A percentile compares a stretch with the other conserved stretches of the same genome.
Evolutionary conservation across 1,140 invertebrate species (phyloP).

Genomic region (Batillaria attramentaria): DNA sequence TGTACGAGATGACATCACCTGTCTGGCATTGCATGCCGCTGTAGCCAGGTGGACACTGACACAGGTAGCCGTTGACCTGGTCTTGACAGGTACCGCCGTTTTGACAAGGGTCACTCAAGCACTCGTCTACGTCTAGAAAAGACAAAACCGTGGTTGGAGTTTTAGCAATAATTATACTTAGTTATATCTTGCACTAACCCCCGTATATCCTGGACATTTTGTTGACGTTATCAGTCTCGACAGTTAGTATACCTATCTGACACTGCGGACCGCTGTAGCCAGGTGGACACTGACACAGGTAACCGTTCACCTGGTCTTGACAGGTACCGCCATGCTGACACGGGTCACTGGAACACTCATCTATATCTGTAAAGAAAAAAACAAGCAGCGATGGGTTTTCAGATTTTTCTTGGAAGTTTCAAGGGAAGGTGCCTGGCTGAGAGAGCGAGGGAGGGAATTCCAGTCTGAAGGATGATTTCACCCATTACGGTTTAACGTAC

Average conservation of each 20-base stretch:
- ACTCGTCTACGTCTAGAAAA: conserved; percentile 47
- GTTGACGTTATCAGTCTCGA: too few relatives aligned
- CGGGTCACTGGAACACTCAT: conserved; percentile 42
- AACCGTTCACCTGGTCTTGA: conserved; percentile 38
- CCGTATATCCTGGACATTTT: too few relatives aligned
- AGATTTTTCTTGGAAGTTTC: too few relatives aligned
- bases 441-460: too few relatives aligned
- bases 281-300: conserved; percentile 42
- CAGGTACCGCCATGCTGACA: conserved; percentile 43
- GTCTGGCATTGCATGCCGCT: conserved; percentile 39
- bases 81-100: conserved; percentile 22
- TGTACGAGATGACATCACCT: too few relatives aligned
- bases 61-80: conserved; percentile 38
- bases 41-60: not conserved
- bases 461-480: too few relatives aligned
- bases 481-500: too few relatives aligned
- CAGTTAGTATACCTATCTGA: conserved; percentile 36
- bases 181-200: too few relatives aligned
- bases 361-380: conserved; percentile 44
- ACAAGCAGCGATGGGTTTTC: too few relatives aligned
- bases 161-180: too few relatives aligned
- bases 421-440: too few relatives aligned
- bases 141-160: too few relatives aligned
- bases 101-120: conserved; percentile 32
- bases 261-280: conserved; percentile 41